These are phyloP conservation scores for Ophion obscuratus DNA, from an alignment of 2,888 invertebrate species.

Conservation along the genomic window DNA sequence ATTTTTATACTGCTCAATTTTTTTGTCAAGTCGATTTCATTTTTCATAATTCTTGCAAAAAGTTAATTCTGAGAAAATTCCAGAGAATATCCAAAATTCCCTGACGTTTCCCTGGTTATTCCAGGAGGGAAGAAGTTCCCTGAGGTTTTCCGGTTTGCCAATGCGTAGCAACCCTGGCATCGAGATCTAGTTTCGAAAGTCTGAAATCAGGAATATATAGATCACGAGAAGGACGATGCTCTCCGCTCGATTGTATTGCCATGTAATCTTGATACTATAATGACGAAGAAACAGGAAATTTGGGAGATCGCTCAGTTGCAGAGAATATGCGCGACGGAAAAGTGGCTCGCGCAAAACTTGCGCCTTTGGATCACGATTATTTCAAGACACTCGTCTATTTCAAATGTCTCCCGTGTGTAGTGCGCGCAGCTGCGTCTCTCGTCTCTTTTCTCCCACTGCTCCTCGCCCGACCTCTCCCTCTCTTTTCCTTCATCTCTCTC, in stretches of 20 bases:
- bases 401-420: constrained; percentile 78
- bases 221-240: not conserved
- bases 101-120: no score
- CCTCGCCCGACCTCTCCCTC: constrained; percentile 51
- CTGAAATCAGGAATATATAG: not conserved
- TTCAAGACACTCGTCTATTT: constrained; percentile 83
- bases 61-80: no score
- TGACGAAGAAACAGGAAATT: constrained; percentile 8
- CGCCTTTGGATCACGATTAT: constrained; percentile 83
- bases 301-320: constrained; percentile 38
- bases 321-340: constrained; percentile 65
- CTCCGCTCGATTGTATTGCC: not conserved
- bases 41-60: no score
- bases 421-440: constrained; percentile 79
- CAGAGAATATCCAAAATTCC: no score
- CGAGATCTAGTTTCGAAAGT: no score
- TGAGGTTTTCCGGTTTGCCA: no score
- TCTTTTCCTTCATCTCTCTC: constrained; percentile 32
- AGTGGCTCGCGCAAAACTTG: constrained; percentile 73
- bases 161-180: no score
- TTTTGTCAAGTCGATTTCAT: no score
- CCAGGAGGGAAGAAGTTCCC: no score
- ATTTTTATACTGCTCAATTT: no score
- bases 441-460: constrained; percentile 74
- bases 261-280: constrained; percentile 31